phyloP scores from a whole-genome alignment of 2,888 invertebrate genomes.

The Drosophila anceps region DNA sequence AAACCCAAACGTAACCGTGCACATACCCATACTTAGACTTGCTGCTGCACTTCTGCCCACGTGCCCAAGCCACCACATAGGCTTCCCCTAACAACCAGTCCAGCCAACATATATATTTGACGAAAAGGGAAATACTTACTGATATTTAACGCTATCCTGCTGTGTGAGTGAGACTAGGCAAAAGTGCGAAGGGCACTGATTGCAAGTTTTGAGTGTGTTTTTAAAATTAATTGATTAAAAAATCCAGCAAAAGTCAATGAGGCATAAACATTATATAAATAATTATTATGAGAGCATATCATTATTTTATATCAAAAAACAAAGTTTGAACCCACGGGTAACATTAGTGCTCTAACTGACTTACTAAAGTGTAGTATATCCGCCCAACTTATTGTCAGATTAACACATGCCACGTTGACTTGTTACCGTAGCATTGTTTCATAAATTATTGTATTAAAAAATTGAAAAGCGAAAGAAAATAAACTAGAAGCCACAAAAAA shows the following conservation, averaged over 20 bases:
- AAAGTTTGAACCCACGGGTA: no score
- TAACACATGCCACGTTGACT: not conserved
- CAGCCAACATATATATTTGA: constrained; percentile 10
- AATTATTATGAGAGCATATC: not conserved
- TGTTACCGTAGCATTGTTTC: no score
- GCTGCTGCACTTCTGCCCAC: constrained; percentile 60
- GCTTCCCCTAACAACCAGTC: constrained; percentile 44
- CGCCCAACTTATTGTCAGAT: not conserved
- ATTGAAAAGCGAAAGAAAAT: no score
- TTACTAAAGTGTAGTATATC: not conserved
- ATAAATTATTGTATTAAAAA: no score
- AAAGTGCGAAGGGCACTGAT: constrained; percentile 32
- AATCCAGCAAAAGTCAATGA: constrained; percentile 13
- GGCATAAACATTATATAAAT: not conserved
- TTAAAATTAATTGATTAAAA: constrained; percentile 32
- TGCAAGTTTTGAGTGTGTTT: constrained; percentile 42
- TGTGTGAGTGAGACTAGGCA: constrained; percentile 40
- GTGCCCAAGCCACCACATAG: constrained; percentile 45
- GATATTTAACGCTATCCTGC: constrained; percentile 56
- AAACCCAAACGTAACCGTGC: constrained; percentile 49
- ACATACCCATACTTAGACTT: constrained; percentile 33
- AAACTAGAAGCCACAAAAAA: not conserved
- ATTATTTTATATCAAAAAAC: no score
- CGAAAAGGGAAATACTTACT: constrained; percentile 34
- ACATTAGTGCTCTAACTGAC: no score